phyloP scores from a whole-genome alignment of 2,797 vertebrate genomes.

The Tangara arthus region DNA sequence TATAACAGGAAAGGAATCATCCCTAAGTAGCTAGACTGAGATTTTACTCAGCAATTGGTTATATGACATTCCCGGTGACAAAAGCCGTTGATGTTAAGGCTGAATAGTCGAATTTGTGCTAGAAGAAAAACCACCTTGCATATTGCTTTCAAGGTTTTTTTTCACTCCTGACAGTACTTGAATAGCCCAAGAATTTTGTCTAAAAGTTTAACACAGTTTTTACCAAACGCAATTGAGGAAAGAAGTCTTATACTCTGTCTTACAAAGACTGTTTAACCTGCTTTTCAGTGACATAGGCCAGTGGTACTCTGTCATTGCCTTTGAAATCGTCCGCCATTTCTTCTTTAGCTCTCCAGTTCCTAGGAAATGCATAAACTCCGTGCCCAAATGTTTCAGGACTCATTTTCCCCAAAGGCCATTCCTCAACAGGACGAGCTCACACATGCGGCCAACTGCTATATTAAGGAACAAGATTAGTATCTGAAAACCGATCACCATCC shows the following conservation, averaged over 20 bases:
- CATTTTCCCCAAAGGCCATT: background rate
- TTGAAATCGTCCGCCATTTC: background rate
- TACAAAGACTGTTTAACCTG: background rate
- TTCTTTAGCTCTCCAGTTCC: background rate
- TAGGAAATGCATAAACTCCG: background rate
- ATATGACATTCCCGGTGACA: background rate
- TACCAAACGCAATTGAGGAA: background rate
- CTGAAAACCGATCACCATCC: slow-evolving; percentile 5
- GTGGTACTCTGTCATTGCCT: background rate
- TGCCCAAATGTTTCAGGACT: background rate
- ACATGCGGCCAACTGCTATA: background rate
- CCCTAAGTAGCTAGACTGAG: background rate
- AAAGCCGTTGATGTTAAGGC: background rate
- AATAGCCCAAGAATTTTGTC: background rate
- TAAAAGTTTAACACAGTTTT: background rate
- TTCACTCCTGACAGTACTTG: background rate
- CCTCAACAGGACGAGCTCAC: background rate
- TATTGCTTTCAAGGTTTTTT: background rate
- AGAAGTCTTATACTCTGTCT: background rate
- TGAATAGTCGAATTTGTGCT: background rate
- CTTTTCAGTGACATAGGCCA: background rate
- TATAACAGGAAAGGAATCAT: background rate
- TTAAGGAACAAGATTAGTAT: slow-evolving; percentile 5
- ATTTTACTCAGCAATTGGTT: background rate
- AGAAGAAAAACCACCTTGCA: background rate